phyloP scores from a whole-genome alignment of 2,797 vertebrate species.

The Amphiprion clarkii region DNA sequence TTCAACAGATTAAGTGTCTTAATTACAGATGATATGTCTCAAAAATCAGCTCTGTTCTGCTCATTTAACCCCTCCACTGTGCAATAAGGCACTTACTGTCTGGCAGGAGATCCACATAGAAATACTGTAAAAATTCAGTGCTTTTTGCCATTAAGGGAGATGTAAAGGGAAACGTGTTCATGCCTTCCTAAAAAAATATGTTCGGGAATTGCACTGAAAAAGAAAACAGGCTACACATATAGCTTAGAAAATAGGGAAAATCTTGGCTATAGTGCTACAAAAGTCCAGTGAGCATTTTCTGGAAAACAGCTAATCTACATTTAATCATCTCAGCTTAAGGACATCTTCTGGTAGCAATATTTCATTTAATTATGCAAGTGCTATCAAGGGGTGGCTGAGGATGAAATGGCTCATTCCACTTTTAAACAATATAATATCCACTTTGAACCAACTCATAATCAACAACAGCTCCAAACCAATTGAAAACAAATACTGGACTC shows the following conservation, averaged over 20 bases:
- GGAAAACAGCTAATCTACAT: conserved; percentile 21
- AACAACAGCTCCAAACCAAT: conserved; percentile 59
- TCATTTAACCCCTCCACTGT: conserved; percentile 32
- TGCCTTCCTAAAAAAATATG: conserved; percentile 24
- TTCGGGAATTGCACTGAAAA: conserved; percentile 27
- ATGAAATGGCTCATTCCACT: conserved; percentile 36
- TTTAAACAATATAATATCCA: conserved; percentile 50
- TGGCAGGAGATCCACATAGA: conserved; percentile 37
- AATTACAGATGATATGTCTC: conserved; percentile 42
- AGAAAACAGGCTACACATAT: conserved; percentile 46
- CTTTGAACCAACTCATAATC: conserved; percentile 54
- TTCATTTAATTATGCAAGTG: conserved; percentile 38
- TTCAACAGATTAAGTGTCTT: background rate
- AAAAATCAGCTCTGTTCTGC: conserved; percentile 32
- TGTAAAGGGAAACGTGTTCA: conserved; percentile 26
- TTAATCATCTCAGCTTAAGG: conserved; percentile 46
- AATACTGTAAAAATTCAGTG: conserved; percentile 45
- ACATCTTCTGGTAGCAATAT: conserved; percentile 43
- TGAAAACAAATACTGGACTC: conserved; percentile 65
- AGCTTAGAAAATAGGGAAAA: conserved; percentile 52
- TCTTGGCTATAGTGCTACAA: conserved; percentile 35
- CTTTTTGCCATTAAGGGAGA: conserved; percentile 45
- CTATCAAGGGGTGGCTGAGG: conserved; percentile 35
- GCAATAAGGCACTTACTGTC: conserved; percentile 77
- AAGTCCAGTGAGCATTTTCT: conserved; percentile 14